Percentiles rank a stretch among this genome's conserved stretches.
Conservation (phyloP, 2,888 invertebrate species). For the Machimus atricapillus region DNA sequence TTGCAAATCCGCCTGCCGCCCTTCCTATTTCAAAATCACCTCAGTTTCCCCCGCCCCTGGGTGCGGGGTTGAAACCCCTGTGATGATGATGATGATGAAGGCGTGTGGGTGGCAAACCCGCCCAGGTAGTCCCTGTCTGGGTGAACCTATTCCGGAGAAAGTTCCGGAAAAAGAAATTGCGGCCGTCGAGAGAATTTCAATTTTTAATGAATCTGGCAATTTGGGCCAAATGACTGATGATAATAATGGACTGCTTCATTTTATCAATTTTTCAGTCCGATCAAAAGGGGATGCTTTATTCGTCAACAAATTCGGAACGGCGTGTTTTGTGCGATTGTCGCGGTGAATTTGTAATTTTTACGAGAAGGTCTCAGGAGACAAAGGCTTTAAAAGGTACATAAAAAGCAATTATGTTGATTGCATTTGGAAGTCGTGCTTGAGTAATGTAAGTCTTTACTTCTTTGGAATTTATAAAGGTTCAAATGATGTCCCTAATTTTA, state of each 20-base stretch:
- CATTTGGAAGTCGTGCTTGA: background rate
- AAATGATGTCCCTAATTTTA: background rate
- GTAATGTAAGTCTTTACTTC: background rate
- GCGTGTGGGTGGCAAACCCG: background rate
- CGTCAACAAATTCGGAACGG: background rate
- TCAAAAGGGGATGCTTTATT: conserved; percentile 12
- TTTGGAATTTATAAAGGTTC: background rate
- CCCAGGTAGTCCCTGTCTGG: background rate
- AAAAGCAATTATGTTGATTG: background rate
- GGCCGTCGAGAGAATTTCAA: background rate
- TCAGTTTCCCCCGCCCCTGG: background rate
- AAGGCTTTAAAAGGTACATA: background rate
- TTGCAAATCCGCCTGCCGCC: background rate
- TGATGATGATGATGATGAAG: background rate
- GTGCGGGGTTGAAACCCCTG: background rate
- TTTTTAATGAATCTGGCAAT: conserved; percentile 21
- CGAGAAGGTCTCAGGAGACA: background rate
- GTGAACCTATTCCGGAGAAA: background rate
- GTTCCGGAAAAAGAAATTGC: background rate
- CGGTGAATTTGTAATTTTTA: background rate
- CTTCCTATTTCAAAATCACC: background rate
- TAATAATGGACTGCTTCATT: conserved; percentile 10
- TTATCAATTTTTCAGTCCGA: conserved; percentile 16
- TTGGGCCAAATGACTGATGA: background rate
- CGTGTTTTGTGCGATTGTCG: background rate